Base-by-base conservation (phyloP, 2,113 vertebrate species). In the Protomyctophum bolini region DNA sequence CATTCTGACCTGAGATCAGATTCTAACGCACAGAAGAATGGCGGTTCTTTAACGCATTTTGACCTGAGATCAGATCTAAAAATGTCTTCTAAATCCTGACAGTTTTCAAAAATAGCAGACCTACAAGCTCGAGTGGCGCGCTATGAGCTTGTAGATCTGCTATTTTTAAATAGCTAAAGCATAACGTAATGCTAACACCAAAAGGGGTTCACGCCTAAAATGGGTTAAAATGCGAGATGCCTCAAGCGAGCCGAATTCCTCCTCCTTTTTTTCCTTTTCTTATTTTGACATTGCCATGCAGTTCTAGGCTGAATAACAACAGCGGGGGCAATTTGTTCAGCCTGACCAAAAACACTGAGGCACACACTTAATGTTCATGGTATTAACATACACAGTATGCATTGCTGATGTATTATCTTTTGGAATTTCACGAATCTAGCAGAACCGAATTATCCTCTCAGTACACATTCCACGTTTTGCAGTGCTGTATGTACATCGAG, bases 371-470 rank as follows among this genome's bases (percentile, higher is more conserved):
- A 75, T 62, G 75, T 84, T 84, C 84, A 55, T 73, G 69, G 87
- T 88, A 91, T 91, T 91, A 90, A 87, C 89, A 89, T 89, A 21
- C 21, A 21, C 21, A 21, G 21, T 21, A 90, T 81, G 87, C 86
- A 92, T 88, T 88, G 82, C 83, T 91, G 77, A 88, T 86, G 76
- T 75, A 79, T 88, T 86, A 87, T 91, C 73, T 84, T 48, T 46
- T 64, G 14, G 72, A 76, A 76, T 83, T 86, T 70, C 28, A 41
- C 48, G 60, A 68, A 85, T 84, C 71, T 75, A 76, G 64, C 79
- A 68, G 79, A 79, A 60, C 81, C 86, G 77, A 69, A 51, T 73
- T 90, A 77, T 81, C 62, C 73, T 73, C 74, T 85, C 73, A 60
- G 74, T 82, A 84, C 59, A 61, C 59, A 61, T 77, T 84, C 73